These are phyloP conservation scores for Drosophila pseudoobscura DNA, from an alignment of 1,140 invertebrate species.

Conservation along the genomic window DNA sequence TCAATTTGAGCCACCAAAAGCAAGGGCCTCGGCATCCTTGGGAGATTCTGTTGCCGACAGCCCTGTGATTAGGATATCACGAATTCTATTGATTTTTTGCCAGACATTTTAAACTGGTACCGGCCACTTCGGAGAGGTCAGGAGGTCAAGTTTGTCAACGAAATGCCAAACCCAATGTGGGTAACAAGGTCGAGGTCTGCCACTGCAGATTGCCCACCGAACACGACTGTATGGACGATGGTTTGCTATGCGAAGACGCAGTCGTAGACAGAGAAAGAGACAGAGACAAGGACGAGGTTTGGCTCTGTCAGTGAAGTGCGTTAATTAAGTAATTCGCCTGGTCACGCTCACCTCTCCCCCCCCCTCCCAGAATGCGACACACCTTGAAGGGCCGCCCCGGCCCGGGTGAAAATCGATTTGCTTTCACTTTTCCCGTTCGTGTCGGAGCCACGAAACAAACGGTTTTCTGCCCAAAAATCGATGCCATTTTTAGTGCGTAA, in stretches of 20 bases:
- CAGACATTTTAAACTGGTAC: slow-evolving; percentile 10
- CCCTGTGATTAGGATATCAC: slow-evolving; percentile 31
- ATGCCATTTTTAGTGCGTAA: slow-evolving; percentile 36
- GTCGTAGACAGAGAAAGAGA: no score
- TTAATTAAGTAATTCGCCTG: slow-evolving; percentile 70
- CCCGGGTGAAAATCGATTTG: slow-evolving; percentile 57
- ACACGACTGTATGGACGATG: slow-evolving; percentile 1
- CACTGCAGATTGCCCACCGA: slow-evolving; percentile 21
- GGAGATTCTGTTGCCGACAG: slow-evolving; percentile 27
- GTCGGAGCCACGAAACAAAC: slow-evolving; percentile 14
- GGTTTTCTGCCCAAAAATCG: slow-evolving; percentile 40
- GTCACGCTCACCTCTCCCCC: slow-evolving; percentile 55
- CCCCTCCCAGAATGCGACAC: slow-evolving; percentile 24
- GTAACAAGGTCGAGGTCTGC: slow-evolving; percentile 49
- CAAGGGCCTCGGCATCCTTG: not conserved
- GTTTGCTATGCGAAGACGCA: not conserved
- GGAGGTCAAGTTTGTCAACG: slow-evolving; percentile 47
- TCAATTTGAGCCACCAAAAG: slow-evolving; percentile 24
- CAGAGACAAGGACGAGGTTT: slow-evolving; percentile 13
- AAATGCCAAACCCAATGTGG: slow-evolving; percentile 32
- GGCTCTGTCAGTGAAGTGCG: slow-evolving; percentile 52
- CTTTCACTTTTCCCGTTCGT: slow-evolving; percentile 19
- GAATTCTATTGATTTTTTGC: slow-evolving; percentile 38
- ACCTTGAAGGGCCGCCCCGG: slow-evolving; percentile 31
- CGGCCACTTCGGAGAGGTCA: slow-evolving; percentile 32